Percentiles rank a stretch among this genome's conserved stretches.
Evolutionary conservation across 2,888 invertebrate species (phyloP).

Genomic region (Rhorus exstirpatorius): DNA sequence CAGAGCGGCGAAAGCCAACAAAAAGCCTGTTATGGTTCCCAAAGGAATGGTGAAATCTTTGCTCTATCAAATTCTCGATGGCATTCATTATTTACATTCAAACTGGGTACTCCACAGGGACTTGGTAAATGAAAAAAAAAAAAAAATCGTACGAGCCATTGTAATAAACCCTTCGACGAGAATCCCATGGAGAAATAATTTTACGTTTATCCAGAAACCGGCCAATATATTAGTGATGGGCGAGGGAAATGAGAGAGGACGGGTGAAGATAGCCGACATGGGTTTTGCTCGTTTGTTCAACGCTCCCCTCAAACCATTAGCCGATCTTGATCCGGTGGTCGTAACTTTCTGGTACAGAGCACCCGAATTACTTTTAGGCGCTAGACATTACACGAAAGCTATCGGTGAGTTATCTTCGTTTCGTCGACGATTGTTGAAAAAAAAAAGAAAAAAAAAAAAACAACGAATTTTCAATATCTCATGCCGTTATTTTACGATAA

Average conservation of each 20-base stretch:
- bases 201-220: constrained; percentile 91
- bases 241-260: constrained; percentile 97
- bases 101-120: constrained; percentile 99
- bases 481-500: not conserved
- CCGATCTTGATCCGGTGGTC: constrained; percentile 99
- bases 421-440: not conserved
- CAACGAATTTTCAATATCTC: not conserved
- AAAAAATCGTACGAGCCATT: too few relatives aligned
- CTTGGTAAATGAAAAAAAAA: constrained; percentile 88
- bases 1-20: constrained; percentile 98
- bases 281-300: constrained; percentile 99
- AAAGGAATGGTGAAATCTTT: constrained; percentile 99
- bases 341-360: constrained; percentile 99
- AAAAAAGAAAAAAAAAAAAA: not conserved
- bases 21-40: constrained; percentile 98
- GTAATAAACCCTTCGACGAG: not conserved
- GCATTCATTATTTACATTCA: constrained; percentile 99
- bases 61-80: constrained; percentile 98
- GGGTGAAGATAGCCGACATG: constrained; percentile 99
- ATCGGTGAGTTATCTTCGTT: constrained; percentile 89
- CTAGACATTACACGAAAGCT: constrained; percentile 99
- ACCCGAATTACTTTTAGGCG: constrained; percentile 97
- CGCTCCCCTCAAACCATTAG: constrained; percentile 98
- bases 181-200: constrained; percentile 9
- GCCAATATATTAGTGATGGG: constrained; percentile 99